A percentile compares a stretch with the other conserved stretches of the same genome.
These are phyloP conservation scores for Siderastrea siderea DNA, from an alignment of 92 coral and sea anemone species.

Conservation along the genomic window DNA sequence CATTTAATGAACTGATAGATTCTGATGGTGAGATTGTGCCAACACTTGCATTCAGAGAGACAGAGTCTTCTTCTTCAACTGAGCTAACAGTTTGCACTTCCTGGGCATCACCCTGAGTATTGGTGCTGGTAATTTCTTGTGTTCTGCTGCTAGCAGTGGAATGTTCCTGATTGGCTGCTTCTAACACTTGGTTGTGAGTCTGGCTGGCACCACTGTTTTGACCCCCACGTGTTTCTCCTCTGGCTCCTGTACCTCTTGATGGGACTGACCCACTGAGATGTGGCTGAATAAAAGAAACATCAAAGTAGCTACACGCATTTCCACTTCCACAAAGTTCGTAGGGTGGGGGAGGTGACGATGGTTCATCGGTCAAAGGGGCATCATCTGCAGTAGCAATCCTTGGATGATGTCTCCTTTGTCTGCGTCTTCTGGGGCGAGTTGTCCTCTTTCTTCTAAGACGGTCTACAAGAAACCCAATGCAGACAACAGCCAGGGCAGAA, in stretches of 20 bases:
- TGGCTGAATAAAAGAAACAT: constrained; percentile 24
- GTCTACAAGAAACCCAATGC: constrained; percentile 81
- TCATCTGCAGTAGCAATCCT: constrained; percentile 65
- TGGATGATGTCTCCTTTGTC: constrained; percentile 70
- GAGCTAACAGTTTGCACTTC: background rate
- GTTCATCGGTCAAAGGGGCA: constrained; percentile 65
- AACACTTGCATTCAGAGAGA: background rate
- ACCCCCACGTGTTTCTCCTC: background rate
- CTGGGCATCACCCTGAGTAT: background rate
- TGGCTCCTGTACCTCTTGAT: background rate
- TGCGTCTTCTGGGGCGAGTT: constrained; percentile 74
- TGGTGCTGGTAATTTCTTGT: background rate
- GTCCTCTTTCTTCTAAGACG: constrained; percentile 77
- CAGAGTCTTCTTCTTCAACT: background rate
- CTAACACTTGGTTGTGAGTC: background rate
- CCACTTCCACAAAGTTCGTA: constrained; percentile 50
- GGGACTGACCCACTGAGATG: background rate
- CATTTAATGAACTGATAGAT: constrained; percentile 31
- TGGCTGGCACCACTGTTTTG: background rate
- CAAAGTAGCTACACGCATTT: constrained; percentile 1
- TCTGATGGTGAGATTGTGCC: constrained; percentile 37
- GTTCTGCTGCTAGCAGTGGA: background rate
- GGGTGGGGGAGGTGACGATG: constrained; percentile 89
- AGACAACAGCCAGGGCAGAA: constrained; percentile 74
- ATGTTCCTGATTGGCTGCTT: background rate